These are phyloP conservation scores for Sericinus montela DNA, from an alignment of 2,888 invertebrate genomes.

Conservation along the genomic window DNA sequence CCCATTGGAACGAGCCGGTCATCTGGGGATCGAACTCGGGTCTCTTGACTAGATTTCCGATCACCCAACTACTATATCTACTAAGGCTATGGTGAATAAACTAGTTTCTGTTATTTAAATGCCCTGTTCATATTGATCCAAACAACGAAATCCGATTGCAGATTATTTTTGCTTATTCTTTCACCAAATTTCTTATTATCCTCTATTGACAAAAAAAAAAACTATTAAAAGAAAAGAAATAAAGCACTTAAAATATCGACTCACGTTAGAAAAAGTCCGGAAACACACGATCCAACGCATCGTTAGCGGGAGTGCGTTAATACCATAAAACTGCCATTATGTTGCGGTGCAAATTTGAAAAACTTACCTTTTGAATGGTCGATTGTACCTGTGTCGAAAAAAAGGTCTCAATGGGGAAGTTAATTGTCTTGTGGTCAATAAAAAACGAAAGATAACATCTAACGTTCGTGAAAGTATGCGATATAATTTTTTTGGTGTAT, in stretches of 20 bases:
- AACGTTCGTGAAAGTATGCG: not conserved
- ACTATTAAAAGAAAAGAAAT: not conserved
- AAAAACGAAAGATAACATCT: slow-evolving; percentile 24
- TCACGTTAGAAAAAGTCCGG: slow-evolving; percentile 40
- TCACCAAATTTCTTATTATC: slow-evolving; percentile 18
- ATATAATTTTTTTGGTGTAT: not conserved
- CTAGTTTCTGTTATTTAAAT: no score
- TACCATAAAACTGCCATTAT: slow-evolving; percentile 54
- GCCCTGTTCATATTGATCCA: no score
- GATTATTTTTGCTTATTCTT: not conserved
- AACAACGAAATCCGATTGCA: no score
- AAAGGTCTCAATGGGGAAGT: slow-evolving; percentile 49
- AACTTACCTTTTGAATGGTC: slow-evolving; percentile 34
- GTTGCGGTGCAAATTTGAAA: slow-evolving; percentile 60
- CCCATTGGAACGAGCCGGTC: no score
- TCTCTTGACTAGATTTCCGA: no score
- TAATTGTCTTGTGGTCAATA: slow-evolving; percentile 54
- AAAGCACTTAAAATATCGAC: slow-evolving; percentile 11
- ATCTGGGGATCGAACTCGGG: no score
- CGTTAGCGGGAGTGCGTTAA: slow-evolving; percentile 62
- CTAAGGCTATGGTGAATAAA: no score
- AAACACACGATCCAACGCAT: slow-evolving; percentile 53
- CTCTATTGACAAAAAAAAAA: not conserved
- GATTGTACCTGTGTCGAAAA: slow-evolving; percentile 28
- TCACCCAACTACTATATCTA: no score